phyloP scores from a whole-genome alignment of 2,888 invertebrate species.

The Thera obeliscata region DNA sequence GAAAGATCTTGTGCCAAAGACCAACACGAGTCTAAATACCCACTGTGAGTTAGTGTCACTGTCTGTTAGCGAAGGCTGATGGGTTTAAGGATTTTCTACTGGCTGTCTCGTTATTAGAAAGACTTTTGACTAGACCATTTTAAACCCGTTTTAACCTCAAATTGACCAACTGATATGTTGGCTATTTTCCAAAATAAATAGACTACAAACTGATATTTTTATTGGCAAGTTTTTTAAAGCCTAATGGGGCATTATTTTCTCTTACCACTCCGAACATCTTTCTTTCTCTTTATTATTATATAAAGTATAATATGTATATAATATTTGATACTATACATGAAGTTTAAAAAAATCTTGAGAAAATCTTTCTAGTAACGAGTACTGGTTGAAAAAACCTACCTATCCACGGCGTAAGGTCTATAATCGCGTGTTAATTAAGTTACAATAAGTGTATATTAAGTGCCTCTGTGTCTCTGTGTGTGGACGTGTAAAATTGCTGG shows the following conservation, averaged over 20 bases:
- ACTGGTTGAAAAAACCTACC: constrained; percentile 4
- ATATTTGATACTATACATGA: no score
- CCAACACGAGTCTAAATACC: constrained; percentile 7
- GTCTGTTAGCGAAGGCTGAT: constrained; percentile 13
- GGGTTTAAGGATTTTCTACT: constrained; percentile 8
- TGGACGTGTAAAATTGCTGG: constrained; percentile 21
- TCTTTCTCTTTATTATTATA: no score
- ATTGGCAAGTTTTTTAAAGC: no score
- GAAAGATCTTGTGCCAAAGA: background rate
- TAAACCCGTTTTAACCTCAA: no score
- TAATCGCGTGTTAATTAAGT: constrained; percentile 23
- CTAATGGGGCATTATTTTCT: no score
- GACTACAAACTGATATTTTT: no score
- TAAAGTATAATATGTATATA: no score
- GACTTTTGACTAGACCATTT: background rate
- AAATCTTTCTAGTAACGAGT: constrained; percentile 14
- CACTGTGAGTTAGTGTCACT: constrained; percentile 18
- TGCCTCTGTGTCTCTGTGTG: constrained; percentile 23
- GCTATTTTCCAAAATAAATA: no score
- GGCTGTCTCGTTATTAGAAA: constrained; percentile 16
- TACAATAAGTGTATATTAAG: constrained; percentile 20
- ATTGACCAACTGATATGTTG: no score
- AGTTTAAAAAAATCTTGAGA: background rate
- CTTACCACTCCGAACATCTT: no score
- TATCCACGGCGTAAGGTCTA: constrained; percentile 6